Base-by-base conservation (phyloP, 2,113 vertebrate genomes). In the Erpornis zantholeuca region DNA sequence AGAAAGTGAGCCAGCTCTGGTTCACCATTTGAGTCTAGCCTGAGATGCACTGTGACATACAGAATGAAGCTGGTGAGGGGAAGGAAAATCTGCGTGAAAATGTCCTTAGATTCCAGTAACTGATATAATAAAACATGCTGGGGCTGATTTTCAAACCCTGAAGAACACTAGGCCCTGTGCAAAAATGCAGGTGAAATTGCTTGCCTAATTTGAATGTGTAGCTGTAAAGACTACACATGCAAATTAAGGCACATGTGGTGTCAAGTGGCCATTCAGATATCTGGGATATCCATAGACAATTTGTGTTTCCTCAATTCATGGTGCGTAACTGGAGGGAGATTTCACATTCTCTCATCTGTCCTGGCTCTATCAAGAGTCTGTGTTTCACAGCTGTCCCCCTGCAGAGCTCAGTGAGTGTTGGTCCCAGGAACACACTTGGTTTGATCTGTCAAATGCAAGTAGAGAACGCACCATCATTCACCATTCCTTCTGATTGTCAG, bases 131-230 rank as follows among this genome's bases (percentile, higher is more conserved):
- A 81, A 80, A 84, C 1, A 0, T 66, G 10, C 53, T 63, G 47
- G 82, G 73, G 63, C 52, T 94, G 68, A 61, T 89, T 92, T 95
- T 94, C 69, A 85, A 70, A 90, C 88, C 61, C 89, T 75, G 60
- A 92, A 92, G 72, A 92, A 64, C 59, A 81, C 38, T 25, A 56
- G 91, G 89, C 92, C 92, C 73, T 97, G 96, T 95, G 95, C 95
- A 96, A 93, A 92, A 96, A 92, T 38, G 94, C 93, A 94, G 92
- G 72, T 82, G 84, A 94, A 92, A 85, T 91, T 64, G 17, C 71
- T 96, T 92, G 86, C 89, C 84, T 76, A 83, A 93, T 83, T 83
- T 85, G 89, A 61, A 64, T 9, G 23, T 42, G 63, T 10, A 76
- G 45, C 16, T 75, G n/a, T 21, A 71, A 60, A 50, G 31, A 64